A percentile compares a stretch with the other conserved stretches of the same genome.
These are phyloP conservation scores for Tinamus major DNA, from an alignment of 2,797 vertebrate species.

Conservation along the genomic window DNA sequence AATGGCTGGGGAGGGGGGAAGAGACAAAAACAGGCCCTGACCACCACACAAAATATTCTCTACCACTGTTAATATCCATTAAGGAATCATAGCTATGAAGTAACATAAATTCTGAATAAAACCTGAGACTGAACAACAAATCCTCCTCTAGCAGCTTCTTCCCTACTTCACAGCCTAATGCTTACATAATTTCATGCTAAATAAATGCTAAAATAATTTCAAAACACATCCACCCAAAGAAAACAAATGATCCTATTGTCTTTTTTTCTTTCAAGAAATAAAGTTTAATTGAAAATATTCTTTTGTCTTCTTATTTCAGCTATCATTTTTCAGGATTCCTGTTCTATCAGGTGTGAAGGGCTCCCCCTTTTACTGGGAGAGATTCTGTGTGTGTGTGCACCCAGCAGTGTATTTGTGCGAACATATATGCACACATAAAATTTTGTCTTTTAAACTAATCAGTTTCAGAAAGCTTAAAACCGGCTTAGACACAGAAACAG, in stretches of 20 bases:
- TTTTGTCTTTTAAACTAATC: neutral
- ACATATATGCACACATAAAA: neutral
- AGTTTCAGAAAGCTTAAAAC: neutral
- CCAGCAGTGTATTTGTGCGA: accelerated
- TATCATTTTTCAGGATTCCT: slow-evolving; percentile 1
- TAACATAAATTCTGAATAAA: neutral
- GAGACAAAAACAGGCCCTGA: neutral
- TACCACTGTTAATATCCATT: neutral
- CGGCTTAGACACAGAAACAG: neutral
- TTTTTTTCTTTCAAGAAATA: slow-evolving; percentile 4
- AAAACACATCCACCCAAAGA: neutral
- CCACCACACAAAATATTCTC: neutral
- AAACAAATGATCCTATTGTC: neutral
- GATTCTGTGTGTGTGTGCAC: neutral
- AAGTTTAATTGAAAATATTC: neutral
- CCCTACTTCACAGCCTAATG: neutral
- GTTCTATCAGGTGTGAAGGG: neutral
- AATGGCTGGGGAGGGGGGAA: neutral
- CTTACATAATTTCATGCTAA: too few relatives aligned
- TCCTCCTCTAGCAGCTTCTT: neutral
- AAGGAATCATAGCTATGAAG: neutral
- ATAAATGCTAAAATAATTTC: neutral
- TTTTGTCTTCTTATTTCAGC: neutral
- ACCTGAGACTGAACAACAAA: neutral
- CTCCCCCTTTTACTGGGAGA: neutral